Conservation (phyloP, 2,797 vertebrate species). For the Esox lucius region DNA sequence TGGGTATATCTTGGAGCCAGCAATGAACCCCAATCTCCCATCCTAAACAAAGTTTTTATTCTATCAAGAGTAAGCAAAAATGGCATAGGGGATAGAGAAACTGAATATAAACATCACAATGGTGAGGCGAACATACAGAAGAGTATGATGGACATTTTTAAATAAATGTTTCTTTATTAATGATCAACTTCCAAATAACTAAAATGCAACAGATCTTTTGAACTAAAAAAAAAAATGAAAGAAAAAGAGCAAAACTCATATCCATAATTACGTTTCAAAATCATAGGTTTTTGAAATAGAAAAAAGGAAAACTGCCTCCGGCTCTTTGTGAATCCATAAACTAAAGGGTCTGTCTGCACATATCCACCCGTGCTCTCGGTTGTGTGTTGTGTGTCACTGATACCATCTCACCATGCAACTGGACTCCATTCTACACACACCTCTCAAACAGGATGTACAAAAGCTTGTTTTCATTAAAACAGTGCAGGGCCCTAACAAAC, state of each 20-base stretch:
- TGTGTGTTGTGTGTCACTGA: slow-evolving; percentile 51
- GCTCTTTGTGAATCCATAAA: slow-evolving; percentile 37
- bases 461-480: slow-evolving; percentile 73
- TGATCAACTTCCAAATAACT: slow-evolving; percentile 63
- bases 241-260: slow-evolving; percentile 58
- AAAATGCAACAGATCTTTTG: slow-evolving; percentile 44
- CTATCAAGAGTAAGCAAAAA: slow-evolving; percentile 9
- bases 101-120: slow-evolving; percentile 21
- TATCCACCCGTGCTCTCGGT: slow-evolving; percentile 49
- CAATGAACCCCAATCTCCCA: slow-evolving; percentile 23
- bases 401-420: slow-evolving; percentile 36
- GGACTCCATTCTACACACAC: slow-evolving; percentile 38
- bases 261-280: slow-evolving; percentile 62
- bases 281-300: slow-evolving; percentile 59
- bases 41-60: slow-evolving; percentile 23
- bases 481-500: slow-evolving; percentile 67
- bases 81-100: slow-evolving; percentile 23
- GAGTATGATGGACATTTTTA: slow-evolving; percentile 61
- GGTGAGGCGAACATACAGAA: slow-evolving; percentile 62
- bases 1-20: slow-evolving; percentile 28
- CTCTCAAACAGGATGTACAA: slow-evolving; percentile 70
- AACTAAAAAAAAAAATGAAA: slow-evolving; percentile 52
- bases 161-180: slow-evolving; percentile 77
- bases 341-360: slow-evolving; percentile 53
- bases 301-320: slow-evolving; percentile 43